Evolutionary conservation across 2,113 vertebrate genomes (phyloP).

Genomic region (Oryzias woworae): DNA sequence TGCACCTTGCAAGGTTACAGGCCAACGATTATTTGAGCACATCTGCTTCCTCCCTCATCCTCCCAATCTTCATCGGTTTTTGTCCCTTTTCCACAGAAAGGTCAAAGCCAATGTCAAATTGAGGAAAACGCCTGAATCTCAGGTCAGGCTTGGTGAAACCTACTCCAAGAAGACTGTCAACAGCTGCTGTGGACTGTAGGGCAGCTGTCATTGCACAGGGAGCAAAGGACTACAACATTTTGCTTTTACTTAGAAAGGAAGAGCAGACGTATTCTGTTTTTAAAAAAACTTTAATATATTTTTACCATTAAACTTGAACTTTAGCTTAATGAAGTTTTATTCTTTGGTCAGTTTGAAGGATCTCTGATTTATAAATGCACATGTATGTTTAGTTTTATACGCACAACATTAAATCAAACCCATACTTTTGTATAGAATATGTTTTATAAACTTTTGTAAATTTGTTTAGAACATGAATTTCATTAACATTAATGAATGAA

Average conservation of each 20-base stretch:
- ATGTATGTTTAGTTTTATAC: slow-evolving; percentile 1
- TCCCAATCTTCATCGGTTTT: slow-evolving; percentile 7
- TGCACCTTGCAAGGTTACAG: slow-evolving; percentile 73
- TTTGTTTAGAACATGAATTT: neutral
- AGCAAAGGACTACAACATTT: neutral
- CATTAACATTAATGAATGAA: too few species aligned
- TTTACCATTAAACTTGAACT: slow-evolving; percentile 7
- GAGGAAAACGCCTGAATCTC: slow-evolving; percentile 18
- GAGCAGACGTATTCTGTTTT: neutral
- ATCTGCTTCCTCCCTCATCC: slow-evolving; percentile 1
- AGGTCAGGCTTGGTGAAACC: slow-evolving; percentile 44
- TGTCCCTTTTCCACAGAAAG: slow-evolving; percentile 53
- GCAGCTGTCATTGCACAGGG: neutral
- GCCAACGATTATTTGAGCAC: neutral
- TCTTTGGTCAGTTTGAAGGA: slow-evolving; percentile 35
- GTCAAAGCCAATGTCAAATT: slow-evolving; percentile 65
- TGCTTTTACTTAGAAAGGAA: slow-evolving; percentile 26
- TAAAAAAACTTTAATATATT: slow-evolving; percentile 15
- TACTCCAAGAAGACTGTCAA: slow-evolving; percentile 34
- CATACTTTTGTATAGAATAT: too few species aligned
- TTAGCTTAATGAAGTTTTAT: slow-evolving; percentile 12
- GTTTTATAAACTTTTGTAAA: neutral
- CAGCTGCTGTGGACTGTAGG: slow-evolving; percentile 66
- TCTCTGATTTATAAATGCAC: slow-evolving; percentile 27
- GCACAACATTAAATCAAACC: too few species aligned